Evolutionary conservation across 1,140 invertebrate species (phyloP), one percentile per base, ranked within the genome.

Genomic region (Harpegnathos saltator): DNA sequence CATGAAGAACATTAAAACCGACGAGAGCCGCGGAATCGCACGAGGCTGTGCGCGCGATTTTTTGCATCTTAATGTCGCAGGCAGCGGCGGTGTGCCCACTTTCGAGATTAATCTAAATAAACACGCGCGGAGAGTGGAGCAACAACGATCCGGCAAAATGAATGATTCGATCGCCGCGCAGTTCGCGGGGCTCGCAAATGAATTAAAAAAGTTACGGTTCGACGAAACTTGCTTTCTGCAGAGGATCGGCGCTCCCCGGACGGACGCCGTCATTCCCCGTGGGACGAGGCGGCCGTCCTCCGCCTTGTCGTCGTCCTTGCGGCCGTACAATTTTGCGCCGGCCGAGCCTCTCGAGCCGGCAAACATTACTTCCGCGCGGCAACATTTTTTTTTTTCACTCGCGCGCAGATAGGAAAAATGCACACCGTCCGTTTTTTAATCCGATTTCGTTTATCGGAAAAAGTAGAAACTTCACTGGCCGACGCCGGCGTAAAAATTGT

Each of bases 401-500:
- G 17, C 73, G 61, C 69, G 12, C n/a, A 69, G 63, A 78, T 78
- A 69, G 75, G 44, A 62, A 62, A 72, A 84, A 85, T 83, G 71
- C 68, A 59, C 56, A 48, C 72, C 71, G 56, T 88, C 83, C 83
- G 77, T 48, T 88, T 85, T 88, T 88, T 87, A 88, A 88, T 88
- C 87, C 87, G 87, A 88, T 88, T 87, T 82, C 83, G 69, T 87
- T 88, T 87, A 88, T 87, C 85, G 87, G 78, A 66, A 71, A 88
- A 85, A 87, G 75, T 88, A 80, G 83, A 87, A 85, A 82, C 68
- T 77, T 9, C 9, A 59, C 62, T 59, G 52, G 72, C 29, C 26
- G 24, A 62, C 72, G 69, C 66, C 48, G 22, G 66, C 56, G 71
- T 73, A 83, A 87, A 87, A 85, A 87, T 74, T 80, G 77, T 71